phyloP scores from a whole-genome alignment of 2,113 vertebrate species.

The Seriola dumerili region DNA sequence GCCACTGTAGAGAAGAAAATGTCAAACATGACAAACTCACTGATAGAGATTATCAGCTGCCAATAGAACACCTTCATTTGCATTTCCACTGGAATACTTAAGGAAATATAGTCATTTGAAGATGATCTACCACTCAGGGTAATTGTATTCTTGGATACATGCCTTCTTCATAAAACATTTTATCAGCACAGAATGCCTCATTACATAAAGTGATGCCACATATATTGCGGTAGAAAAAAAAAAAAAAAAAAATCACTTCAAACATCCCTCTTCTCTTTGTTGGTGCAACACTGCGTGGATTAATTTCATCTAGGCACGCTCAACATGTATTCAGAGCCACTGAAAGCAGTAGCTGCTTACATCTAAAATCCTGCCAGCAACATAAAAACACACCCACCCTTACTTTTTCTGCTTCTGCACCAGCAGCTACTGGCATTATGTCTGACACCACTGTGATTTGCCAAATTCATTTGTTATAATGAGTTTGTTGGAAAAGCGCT shows the following conservation, averaged over 20 bases:
- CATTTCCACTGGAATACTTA: conserved; percentile 23
- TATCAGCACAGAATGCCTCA: conserved; percentile 36
- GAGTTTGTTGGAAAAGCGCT: conserved; percentile 49
- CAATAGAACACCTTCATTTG: conserved; percentile 40
- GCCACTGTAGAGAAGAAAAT: conserved; percentile 54
- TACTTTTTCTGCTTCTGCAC: conserved; percentile 60
- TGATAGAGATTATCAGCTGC: conserved; percentile 37
- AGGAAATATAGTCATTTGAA: not conserved
- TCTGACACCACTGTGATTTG: conserved; percentile 60
- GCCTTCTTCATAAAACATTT: conserved; percentile 32
- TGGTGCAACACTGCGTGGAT: conserved; percentile 66
- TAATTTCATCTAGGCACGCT: conserved; percentile 61
- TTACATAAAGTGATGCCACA: conserved; percentile 37
- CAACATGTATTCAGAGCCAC: conserved; percentile 59
- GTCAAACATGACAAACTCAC: conserved; percentile 56
- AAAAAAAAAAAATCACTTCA: conserved; percentile 4
- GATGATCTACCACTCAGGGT: conserved; percentile 2
- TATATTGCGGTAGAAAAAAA: conserved; percentile 20
- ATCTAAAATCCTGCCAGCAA: conserved; percentile 72
- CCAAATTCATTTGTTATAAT: conserved; percentile 64
- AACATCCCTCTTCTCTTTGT: conserved; percentile 50
- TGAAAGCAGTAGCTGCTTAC: conserved; percentile 66
- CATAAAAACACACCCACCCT: conserved; percentile 72
- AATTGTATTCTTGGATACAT: conserved; percentile 31
- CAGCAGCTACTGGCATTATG: conserved; percentile 58